Conservation (phyloP, 2,797 vertebrate species). For the Anguilla megastoma region DNA sequence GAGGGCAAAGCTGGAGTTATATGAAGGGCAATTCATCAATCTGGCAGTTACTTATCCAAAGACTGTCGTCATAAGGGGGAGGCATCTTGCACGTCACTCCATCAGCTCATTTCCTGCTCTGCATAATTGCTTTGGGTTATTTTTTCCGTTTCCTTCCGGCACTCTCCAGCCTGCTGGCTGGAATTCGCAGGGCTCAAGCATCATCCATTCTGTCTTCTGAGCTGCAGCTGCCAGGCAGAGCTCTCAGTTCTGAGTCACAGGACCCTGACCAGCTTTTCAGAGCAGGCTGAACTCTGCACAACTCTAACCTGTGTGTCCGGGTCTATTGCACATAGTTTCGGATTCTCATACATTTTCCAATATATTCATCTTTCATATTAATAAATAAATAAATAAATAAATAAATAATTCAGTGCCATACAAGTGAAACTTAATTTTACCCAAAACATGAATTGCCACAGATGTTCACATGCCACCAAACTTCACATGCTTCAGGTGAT, state of each 20-base stretch:
- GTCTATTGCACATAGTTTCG: not conserved
- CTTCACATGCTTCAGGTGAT: not conserved
- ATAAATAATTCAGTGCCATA: not conserved
- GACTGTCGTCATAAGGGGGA: conserved; percentile 8
- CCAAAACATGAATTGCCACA: not conserved
- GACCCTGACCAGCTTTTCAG: not conserved
- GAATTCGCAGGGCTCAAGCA: not conserved
- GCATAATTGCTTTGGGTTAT: conserved; percentile 1
- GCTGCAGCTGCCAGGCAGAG: not conserved
- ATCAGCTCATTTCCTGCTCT: not conserved
- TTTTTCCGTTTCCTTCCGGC: not conserved
- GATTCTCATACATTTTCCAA: not conserved
- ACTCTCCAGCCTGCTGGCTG: not conserved
- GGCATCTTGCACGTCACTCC: not conserved
- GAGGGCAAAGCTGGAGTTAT: not conserved
- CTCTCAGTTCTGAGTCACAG: not conserved
- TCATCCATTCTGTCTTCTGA: not conserved
- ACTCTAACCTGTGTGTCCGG: not conserved
- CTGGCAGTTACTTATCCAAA: conserved; percentile 6
- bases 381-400: not conserved
- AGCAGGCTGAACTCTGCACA: not conserved
- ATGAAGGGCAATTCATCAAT: conserved; percentile 13
- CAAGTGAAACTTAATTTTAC: not conserved
- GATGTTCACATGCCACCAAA: not conserved
- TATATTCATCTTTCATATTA: not conserved